Conservation (phyloP, 2,888 invertebrate species). For the Listrodromus nycthemerus region DNA sequence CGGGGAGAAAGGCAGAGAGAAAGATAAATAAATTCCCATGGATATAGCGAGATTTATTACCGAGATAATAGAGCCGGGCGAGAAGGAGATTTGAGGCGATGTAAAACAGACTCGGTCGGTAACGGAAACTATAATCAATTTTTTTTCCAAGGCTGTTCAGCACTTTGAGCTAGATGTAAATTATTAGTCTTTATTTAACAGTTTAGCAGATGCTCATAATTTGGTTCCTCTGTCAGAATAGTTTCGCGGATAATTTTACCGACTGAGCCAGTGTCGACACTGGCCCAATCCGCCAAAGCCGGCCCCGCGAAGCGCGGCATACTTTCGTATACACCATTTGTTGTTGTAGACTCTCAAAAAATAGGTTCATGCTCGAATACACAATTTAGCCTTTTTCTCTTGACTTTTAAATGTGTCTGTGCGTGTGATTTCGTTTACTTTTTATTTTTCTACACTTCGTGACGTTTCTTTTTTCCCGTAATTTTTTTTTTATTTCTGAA, state of each 20-base stretch:
- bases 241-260: no score
- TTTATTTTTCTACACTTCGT: not conserved
- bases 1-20: conserved; percentile 25
- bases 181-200: no score
- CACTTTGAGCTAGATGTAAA: no score
- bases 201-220: no score
- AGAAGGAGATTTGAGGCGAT: not conserved
- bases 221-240: no score
- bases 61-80: conserved; percentile 15
- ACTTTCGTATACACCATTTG: not conserved
- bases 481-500: not conserved
- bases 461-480: not conserved
- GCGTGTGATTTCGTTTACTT: conserved; percentile 11
- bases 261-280: no score
- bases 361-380: conserved; percentile 16
- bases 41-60: conserved; percentile 37
- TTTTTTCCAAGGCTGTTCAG: no score
- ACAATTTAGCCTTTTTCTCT: not conserved
- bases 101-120: not conserved
- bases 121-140: not conserved
- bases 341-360: not conserved
- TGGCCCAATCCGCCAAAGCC: no score
- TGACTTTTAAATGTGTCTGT: not conserved
- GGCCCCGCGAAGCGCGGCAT: no score
- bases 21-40: conserved; percentile 30